A percentile compares a stretch with the other conserved stretches of the same genome.
Conservation (phyloP, 2,888 invertebrate genomes). For the Drosophila koepferae region DNA sequence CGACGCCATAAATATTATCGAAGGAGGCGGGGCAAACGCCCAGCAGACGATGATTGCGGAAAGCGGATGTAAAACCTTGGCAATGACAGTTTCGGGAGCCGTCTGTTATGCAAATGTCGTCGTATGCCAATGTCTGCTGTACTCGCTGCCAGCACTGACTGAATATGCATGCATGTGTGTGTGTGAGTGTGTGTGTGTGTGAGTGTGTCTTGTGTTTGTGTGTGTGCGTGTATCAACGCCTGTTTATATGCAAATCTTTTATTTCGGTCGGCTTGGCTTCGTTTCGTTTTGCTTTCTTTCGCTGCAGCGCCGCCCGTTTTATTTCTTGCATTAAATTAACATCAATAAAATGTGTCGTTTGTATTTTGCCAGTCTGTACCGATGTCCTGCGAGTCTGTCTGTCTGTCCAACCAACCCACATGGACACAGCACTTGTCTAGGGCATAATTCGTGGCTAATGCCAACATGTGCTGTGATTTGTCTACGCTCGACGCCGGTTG, state of each 20-base stretch:
- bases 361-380: conserved; percentile 42
- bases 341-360: conserved; percentile 80
- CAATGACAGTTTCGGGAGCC: conserved; percentile 76
- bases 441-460: conserved; percentile 72
- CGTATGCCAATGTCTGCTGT: conserved; percentile 20
- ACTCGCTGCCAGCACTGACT: conserved; percentile 31
- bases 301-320: conserved; percentile 70
- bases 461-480: conserved; percentile 76
- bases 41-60: conserved; percentile 71
- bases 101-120: conserved; percentile 74
- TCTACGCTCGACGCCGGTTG: conserved; percentile 26
- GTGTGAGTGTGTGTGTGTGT: conserved; percentile 29
- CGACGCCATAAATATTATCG: conserved; percentile 82
- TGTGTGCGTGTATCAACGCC: conserved; percentile 53
- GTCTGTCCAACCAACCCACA: conserved; percentile 16
- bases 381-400: conserved; percentile 23
- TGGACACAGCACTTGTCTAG: conserved; percentile 55
- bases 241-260: conserved; percentile 80
- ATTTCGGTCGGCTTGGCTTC: conserved; percentile 53
- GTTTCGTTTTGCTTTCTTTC: conserved; percentile 15
- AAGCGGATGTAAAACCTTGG: conserved; percentile 79
- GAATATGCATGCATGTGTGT: conserved; percentile 13
- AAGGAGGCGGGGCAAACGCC: conserved; percentile 34
- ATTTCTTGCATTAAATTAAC: conserved; percentile 82
- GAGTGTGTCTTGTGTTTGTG: conserved; percentile 14